These are phyloP conservation scores for Trissolcus brochymenae DNA, from an alignment of 2,888 invertebrate genomes.

Conservation along the genomic window DNA sequence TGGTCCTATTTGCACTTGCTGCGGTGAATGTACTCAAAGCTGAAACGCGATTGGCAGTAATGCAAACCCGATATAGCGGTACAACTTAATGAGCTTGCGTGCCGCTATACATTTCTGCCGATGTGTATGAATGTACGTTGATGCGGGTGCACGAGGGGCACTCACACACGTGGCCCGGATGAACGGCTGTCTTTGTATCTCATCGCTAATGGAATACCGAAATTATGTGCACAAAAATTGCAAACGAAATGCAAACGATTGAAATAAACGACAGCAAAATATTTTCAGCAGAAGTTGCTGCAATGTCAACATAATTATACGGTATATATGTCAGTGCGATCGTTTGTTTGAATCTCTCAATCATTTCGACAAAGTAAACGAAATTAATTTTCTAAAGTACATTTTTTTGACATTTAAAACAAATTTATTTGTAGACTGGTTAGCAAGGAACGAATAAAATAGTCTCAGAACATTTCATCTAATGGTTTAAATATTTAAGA, in stretches of 20 bases:
- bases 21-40: slow-evolving; percentile 44
- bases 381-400: slow-evolving; percentile 28
- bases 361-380: slow-evolving; percentile 5
- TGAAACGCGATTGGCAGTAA: slow-evolving; percentile 54
- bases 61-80: slow-evolving; percentile 54
- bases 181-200: slow-evolving; percentile 47
- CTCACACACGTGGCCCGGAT: slow-evolving; percentile 26
- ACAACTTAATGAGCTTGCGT: slow-evolving; percentile 59
- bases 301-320: slow-evolving; percentile 35
- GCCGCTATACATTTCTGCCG: slow-evolving; percentile 55
- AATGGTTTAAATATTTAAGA: too few relatives aligned
- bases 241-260: slow-evolving; percentile 22
- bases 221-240: slow-evolving; percentile 45
- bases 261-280: slow-evolving; percentile 10
- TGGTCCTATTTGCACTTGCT: slow-evolving; percentile 28
- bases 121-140: slow-evolving; percentile 11
- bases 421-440: not conserved
- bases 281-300: slow-evolving; percentile 25
- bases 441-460: not conserved
- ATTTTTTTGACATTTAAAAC: slow-evolving; percentile 1
- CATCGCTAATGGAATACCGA: slow-evolving; percentile 51
- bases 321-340: slow-evolving; percentile 17
- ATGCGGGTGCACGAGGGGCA: slow-evolving; percentile 29
- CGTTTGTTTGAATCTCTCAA: slow-evolving; percentile 11
- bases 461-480: too few relatives aligned